Base-by-base conservation (phyloP, 2,888 invertebrate genomes). In the Ophion slaviceki region DNA sequence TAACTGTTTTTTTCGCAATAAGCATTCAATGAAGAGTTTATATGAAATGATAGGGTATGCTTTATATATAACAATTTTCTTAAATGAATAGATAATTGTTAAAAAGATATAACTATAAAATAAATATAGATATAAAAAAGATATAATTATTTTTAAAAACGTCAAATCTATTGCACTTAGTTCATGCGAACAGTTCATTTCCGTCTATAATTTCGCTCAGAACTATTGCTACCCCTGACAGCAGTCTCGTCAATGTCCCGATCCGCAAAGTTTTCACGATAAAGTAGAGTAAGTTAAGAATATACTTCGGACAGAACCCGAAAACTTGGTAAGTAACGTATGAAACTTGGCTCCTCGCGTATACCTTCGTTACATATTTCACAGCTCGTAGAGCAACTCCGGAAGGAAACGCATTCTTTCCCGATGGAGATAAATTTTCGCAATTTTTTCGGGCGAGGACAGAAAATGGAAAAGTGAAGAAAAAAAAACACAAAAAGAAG, bases 401-500 rank as follows among this genome's bases (percentile, higher is more conserved):
- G 17, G 40, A 57, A 36, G n/a, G 14, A 28, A n/a, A 20, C 4
- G 17, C n/a, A 71, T 45, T 53, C n/a, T 62, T 62, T 61, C 70
- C 45, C 40, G 70, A 24, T 40, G n/a, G 11, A 72, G 32, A 78
- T 72, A 47, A 10, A 72, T 67, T 77, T 59, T 77, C 20, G 45
- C 14, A 40, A 53, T 11, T 66, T 71, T 78, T 71, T 59, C 71
- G 32, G 2, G 10, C n/a, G 47, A 71, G 17, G 57, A 53, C 53
- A 53, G 14, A 64, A 53, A 32, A 53, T 24, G 45, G 67, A n/a
- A 28, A 64, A 64, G 32, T 20, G 62, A 40, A 32, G 24, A 24
- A 32, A 74, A 62, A 53, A 59, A 45, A 87, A 32, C 20, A 74
- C 53, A 53, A 59, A 45, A 87, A 68, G 47, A 79, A 78, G 77